A percentile compares a stretch with the other conserved stretches of the same genome.
Conservation (phyloP, 2,113 vertebrate species). For the Brachirus orientalis region DNA sequence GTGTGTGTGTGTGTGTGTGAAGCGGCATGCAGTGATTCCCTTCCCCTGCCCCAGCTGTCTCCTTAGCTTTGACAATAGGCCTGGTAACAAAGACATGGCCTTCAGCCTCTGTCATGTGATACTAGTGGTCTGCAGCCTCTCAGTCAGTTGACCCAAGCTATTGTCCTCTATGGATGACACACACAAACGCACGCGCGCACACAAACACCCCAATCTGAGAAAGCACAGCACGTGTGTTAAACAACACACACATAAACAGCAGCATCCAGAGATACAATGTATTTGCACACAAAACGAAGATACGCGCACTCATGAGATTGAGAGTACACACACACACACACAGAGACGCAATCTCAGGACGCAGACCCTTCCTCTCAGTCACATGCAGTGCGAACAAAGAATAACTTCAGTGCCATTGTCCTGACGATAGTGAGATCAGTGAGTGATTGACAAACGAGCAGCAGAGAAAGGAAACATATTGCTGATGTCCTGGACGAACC, state of each 20-base stretch:
- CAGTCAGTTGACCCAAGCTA: constrained; percentile 76
- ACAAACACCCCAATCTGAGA: constrained; percentile 14
- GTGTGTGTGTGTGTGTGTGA: constrained; percentile 23
- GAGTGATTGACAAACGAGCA: constrained; percentile 61
- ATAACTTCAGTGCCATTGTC: constrained; percentile 62
- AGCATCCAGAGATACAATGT: not conserved
- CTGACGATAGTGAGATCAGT: constrained; percentile 68
- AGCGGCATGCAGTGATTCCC: constrained; percentile 68
- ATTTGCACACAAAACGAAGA: constrained; percentile 2
- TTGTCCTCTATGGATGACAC: constrained; percentile 75
- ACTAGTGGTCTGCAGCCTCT: constrained; percentile 74
- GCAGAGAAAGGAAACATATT: constrained; percentile 71
- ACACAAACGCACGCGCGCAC: constrained; percentile 30
- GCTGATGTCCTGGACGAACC: constrained; percentile 65
- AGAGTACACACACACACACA: constrained; percentile 27
- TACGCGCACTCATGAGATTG: constrained; percentile 36
- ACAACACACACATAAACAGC: not conserved
- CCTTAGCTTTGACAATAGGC: constrained; percentile 78
- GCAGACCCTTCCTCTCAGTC: constrained; percentile 76
- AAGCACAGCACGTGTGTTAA: constrained; percentile 26
- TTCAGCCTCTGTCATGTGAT: constrained; percentile 80
- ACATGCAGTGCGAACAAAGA: constrained; percentile 71
- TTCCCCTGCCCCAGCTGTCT: constrained; percentile 76
- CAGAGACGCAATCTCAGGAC: constrained; percentile 69
- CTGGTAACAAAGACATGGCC: constrained; percentile 78